Evolutionary conservation across 1,140 invertebrate genomes (phyloP).

Genomic region (Drosophila tsacasi): DNA sequence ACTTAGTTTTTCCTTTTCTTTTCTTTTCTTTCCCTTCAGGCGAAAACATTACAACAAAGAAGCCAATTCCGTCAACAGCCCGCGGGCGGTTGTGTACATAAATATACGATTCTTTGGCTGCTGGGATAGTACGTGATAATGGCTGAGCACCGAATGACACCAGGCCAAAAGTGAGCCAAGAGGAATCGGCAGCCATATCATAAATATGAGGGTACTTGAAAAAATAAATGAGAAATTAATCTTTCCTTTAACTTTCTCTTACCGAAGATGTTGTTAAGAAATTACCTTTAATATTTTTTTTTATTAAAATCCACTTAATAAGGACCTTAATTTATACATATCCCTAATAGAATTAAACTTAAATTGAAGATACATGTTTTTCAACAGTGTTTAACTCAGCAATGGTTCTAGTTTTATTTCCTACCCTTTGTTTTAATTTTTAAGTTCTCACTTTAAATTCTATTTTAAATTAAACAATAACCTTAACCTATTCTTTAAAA

Average conservation of each 20-base stretch:
- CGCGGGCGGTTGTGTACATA: constrained; percentile 45
- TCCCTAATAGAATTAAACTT: too few relatives aligned
- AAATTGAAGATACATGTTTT: too few relatives aligned
- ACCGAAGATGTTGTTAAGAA: too few relatives aligned
- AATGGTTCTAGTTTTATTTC: too few relatives aligned
- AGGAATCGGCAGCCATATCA: constrained; percentile 54
- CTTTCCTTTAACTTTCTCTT: too few relatives aligned
- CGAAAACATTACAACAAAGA: constrained; percentile 78
- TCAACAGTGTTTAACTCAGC: too few relatives aligned
- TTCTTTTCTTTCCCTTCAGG: constrained; percentile 30
- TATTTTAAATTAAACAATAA: neutral
- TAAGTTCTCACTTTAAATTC: neutral
- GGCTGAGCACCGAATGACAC: constrained; percentile 77
- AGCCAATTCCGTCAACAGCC: constrained; percentile 71
- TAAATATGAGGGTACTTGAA: constrained; percentile 52
- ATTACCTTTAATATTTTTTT: too few relatives aligned
- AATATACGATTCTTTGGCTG: constrained; percentile 35
- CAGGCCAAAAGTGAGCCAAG: constrained; percentile 69
- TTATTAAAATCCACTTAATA: too few relatives aligned
- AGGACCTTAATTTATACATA: too few relatives aligned
- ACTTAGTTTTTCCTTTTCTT: constrained; percentile 61
- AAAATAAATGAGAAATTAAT: neutral
- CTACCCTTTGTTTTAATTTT: too few relatives aligned
- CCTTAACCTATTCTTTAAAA: neutral
- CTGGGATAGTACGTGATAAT: constrained; percentile 76